Base-by-base conservation (phyloP, 2,888 invertebrate genomes). In the Torymus aiolomorphi region DNA sequence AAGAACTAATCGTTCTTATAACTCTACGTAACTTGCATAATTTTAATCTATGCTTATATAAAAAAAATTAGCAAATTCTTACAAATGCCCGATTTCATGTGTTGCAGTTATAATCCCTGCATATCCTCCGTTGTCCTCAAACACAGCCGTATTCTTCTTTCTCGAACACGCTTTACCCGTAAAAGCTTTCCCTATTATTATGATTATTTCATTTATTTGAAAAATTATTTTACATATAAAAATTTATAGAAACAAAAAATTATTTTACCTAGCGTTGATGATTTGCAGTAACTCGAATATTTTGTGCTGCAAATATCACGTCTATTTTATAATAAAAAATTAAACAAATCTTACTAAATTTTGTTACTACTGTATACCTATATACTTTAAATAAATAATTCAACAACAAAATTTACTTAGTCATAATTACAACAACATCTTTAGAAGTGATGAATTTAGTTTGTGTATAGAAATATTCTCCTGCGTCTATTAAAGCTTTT, bases 11-110 rank as follows among this genome's bases (percentile, higher is more conserved):
- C 31, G 31, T 31, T 31, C 5, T 5, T 31, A 31, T 31, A 31
- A 31, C 31, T 31, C 5, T 31, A 31, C 5, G 31, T 31, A 31
- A 31, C 4, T 31, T 31, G 31, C 31, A 31, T 31, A 31, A 31
- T 5, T 31, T 2, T 5, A 31, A 31, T 31, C 5, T 31, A 31
- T 31, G n/a, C n/a, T n/a, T n/a, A n/a, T n/a, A n/a, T n/a, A n/a
- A 31, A 31, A 31, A 31, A 31, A 49, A 42, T 14, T 11, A 76
- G 42, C 31, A 16, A 13, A 10, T 14, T 49, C 76, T 78, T 79
- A 81, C 81, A 81, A 73, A 61, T 81, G 81, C 3, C 78, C 81
- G 12, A 81, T 79, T 49, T 81, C 81, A n/a, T 81, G 81, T 18
- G 79, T 79, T 8, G 81, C 81, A 13, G 81, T 76, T 54, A 81